Conservation (phyloP, 1,140 invertebrate species). For the Drosophila gunungcola region DNA sequence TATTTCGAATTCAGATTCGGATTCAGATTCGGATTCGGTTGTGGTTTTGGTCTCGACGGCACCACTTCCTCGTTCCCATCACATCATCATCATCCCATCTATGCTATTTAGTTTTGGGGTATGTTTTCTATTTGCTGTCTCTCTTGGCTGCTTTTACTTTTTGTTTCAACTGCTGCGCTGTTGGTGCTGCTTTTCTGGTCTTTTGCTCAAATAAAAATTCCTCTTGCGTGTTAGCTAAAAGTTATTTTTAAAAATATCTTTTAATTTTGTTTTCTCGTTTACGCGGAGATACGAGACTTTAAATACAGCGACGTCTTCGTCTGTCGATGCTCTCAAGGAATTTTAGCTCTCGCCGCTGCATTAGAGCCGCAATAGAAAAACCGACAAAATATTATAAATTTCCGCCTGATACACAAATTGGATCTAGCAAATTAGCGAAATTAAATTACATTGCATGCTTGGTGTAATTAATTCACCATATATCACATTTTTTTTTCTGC, state of each 20-base stretch:
- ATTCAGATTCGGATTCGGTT: slow-evolving; percentile 11
- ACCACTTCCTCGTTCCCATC: slow-evolving; percentile 34
- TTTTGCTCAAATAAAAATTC: slow-evolving; percentile 83
- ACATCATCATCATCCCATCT: slow-evolving; percentile 22
- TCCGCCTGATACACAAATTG: slow-evolving; percentile 35
- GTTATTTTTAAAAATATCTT: slow-evolving; percentile 84
- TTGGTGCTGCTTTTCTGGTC: slow-evolving; percentile 41
- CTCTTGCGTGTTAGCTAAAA: slow-evolving; percentile 84
- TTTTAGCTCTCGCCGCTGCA: slow-evolving; percentile 37
- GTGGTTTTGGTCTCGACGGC: slow-evolving; percentile 17
- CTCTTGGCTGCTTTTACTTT: slow-evolving; percentile 59
- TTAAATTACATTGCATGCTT: slow-evolving; percentile 8
- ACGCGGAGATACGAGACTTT: slow-evolving; percentile 66
- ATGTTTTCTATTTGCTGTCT: slow-evolving; percentile 38
- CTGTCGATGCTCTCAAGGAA: slow-evolving; percentile 45
- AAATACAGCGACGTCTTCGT: slow-evolving; percentile 46
- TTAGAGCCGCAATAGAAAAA: slow-evolving; percentile 8
- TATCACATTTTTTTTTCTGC: neutral
- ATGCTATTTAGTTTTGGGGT: slow-evolving; percentile 43
- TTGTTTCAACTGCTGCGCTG: slow-evolving; percentile 35
- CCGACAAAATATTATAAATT: slow-evolving; percentile 29
- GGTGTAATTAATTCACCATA: slow-evolving; percentile 11
- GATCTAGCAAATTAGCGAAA: slow-evolving; percentile 18
- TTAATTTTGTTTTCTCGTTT: slow-evolving; percentile 69
- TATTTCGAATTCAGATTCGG: slow-evolving; percentile 26